phyloP scores from a whole-genome alignment of 2,888 invertebrate species.

The Oscheius onirici region DNA sequence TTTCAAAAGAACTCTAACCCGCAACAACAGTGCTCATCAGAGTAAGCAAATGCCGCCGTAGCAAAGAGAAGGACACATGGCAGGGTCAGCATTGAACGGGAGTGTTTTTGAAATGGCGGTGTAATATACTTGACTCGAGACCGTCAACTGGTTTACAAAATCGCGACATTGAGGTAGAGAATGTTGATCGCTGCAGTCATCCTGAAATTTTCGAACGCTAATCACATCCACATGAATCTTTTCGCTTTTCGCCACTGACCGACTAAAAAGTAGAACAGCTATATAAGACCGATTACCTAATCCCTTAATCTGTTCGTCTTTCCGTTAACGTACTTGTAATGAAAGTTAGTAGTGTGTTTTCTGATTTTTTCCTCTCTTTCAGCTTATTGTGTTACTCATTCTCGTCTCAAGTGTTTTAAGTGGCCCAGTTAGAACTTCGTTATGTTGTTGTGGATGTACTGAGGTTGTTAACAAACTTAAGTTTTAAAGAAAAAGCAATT shows the following conservation, averaged over 20 bases:
- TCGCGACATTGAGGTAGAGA: background rate
- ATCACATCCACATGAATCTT: background rate
- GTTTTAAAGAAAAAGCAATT: background rate
- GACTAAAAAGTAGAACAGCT: conserved; percentile 27
- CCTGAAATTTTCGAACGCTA: background rate
- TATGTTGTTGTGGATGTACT: conserved; percentile 49
- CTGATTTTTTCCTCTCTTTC: background rate
- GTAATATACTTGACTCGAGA: conserved; percentile 27
- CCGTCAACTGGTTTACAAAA: conserved; percentile 24
- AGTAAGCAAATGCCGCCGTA: background rate
- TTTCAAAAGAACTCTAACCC: background rate
- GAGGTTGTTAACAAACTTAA: conserved; percentile 20
- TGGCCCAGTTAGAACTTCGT: conserved; percentile 42
- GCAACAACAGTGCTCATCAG: conserved; percentile 19
- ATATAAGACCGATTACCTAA: conserved; percentile 18
- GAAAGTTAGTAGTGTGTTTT: background rate
- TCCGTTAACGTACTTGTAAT: background rate
- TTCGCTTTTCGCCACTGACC: conserved; percentile 22
- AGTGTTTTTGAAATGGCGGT: conserved; percentile 25
- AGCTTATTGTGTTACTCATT: conserved; percentile 6
- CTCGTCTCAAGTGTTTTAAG: background rate
- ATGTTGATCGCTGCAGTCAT: conserved; percentile 8
- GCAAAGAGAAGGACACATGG: conserved; percentile 2
- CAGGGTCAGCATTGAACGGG: conserved; percentile 18
- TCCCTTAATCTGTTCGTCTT: background rate